Evolutionary conservation across 1,140 invertebrate genomes (phyloP), one percentile per base, ranked within the genome.

Genomic region (Drosophila miranda): DNA sequence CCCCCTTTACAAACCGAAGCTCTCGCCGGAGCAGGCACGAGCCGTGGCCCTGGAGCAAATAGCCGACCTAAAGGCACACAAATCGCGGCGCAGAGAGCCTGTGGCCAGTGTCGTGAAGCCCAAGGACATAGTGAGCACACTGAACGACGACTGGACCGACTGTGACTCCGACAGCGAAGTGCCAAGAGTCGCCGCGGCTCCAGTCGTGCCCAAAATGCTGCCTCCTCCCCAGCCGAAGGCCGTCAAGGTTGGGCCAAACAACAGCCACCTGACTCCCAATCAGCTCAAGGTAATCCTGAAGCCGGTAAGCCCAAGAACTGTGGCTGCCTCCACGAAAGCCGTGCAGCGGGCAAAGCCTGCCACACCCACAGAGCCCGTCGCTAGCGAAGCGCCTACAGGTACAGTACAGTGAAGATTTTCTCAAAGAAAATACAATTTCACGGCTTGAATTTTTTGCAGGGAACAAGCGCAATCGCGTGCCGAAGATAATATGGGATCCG

Each of bases 401-500:
- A 56, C 42, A 28, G 43, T 59, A 9, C 21, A 13, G 30, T 5
- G 3, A 38, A 1, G 8, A 13, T 26, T 19, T 6, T 3, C 0
- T 30, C 30, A 8, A 9, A 30, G 0, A 6, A 44, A 13, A 4
- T 11, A 26, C 7, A 14, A 7, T 1, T 14, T 43, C 4, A 6
- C 26, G 2, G 2, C 0, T 0, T 2, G 19, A 28, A 6, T 8
- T 1, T 41, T 16, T 71, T 56, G 3, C 52, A 80, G 82, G 86
- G 1, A 86, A 86, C 14, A 93, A 92, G 75, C 91, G 92, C 28
- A 92, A 92, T 21, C 91, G 94, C 66, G 91, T 95, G 79, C 93
- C 92, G 51, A 94, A 94, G 90, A 92, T 94, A 13, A 94, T 94
- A 64, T 95, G 94, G 93, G 94, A 95, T 91, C 94, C 94, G 2